phyloP scores from a whole-genome alignment of 2,113 vertebrate species.

The Hemichromis elongatus region DNA sequence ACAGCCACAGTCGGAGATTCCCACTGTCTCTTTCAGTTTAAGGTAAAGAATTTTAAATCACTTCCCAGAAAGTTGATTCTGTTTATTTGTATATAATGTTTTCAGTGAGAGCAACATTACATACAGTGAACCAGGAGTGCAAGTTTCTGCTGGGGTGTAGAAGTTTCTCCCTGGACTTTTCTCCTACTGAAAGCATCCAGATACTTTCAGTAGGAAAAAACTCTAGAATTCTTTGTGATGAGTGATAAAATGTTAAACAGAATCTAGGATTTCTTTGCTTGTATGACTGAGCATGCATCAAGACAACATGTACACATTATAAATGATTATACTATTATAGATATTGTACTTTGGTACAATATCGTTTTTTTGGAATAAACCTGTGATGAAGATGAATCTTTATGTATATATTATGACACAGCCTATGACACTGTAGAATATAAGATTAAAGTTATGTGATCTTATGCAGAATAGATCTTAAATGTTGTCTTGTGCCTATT shows the following conservation, averaged over 20 bases:
- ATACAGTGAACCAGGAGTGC: background rate
- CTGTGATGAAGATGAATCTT: background rate
- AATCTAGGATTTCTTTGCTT: background rate
- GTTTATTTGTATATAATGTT: background rate
- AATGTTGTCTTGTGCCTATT: background rate
- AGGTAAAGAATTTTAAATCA: background rate
- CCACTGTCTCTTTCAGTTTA: background rate
- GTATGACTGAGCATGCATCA: background rate
- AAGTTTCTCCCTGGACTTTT: background rate
- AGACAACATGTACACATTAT: rapidly evolving
- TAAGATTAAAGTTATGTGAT: background rate
- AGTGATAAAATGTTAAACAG: background rate
- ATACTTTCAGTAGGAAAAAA: background rate
- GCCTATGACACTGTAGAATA: background rate
- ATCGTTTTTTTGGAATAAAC: background rate
- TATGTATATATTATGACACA: background rate
- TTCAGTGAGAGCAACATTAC: background rate
- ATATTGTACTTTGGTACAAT: background rate
- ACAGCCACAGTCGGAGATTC: background rate
- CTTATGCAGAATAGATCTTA: background rate
- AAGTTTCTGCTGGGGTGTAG: background rate
- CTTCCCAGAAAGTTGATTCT: background rate
- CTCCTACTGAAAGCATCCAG: background rate
- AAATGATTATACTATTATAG: background rate
- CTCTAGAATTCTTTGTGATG: background rate